phyloP scores from a whole-genome alignment of 1,140 invertebrate genomes.

The Aphelinus certus region DNA sequence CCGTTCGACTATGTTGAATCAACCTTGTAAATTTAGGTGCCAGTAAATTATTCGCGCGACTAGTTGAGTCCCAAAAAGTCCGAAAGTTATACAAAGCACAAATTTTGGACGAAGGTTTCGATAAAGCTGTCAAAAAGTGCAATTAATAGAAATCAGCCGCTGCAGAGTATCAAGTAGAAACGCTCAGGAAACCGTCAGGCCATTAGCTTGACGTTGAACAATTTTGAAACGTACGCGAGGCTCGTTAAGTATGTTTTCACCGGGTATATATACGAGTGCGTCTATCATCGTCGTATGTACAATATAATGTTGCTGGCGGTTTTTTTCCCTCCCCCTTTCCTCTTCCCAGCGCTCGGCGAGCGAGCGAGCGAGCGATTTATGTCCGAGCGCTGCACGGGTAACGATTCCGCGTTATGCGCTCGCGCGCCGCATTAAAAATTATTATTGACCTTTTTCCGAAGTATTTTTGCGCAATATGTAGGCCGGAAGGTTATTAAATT shows the following conservation, averaged over 20 bases:
- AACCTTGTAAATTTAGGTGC: too few relatives aligned
- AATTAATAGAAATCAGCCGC: too few relatives aligned
- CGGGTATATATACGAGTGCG: neutral
- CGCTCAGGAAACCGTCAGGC: neutral
- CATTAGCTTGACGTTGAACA: too few relatives aligned
- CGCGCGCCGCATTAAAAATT: slow-evolving; percentile 19
- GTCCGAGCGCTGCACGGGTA: neutral
- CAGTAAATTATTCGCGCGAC: too few relatives aligned
- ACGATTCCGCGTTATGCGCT: neutral
- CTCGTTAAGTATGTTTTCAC: slow-evolving; percentile 34
- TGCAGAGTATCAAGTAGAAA: neutral
- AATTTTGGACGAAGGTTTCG: too few relatives aligned
- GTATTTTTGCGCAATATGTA: slow-evolving; percentile 22
- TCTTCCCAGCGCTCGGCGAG: too few relatives aligned
- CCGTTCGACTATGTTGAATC: too few relatives aligned
- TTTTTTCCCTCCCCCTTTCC: neutral
- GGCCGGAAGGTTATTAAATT: slow-evolving; percentile 36
- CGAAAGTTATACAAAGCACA: too few relatives aligned
- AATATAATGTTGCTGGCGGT: slow-evolving; percentile 4
- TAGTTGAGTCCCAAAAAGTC: too few relatives aligned
- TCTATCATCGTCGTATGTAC: neutral
- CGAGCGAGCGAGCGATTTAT: neutral
- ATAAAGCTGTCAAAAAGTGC: too few relatives aligned
- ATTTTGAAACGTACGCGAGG: slow-evolving; percentile 7
- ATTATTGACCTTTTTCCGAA: slow-evolving; percentile 33